Evolutionary conservation across 2,888 invertebrate species (phyloP).

Genomic region (Athripsodes cinereus): DNA sequence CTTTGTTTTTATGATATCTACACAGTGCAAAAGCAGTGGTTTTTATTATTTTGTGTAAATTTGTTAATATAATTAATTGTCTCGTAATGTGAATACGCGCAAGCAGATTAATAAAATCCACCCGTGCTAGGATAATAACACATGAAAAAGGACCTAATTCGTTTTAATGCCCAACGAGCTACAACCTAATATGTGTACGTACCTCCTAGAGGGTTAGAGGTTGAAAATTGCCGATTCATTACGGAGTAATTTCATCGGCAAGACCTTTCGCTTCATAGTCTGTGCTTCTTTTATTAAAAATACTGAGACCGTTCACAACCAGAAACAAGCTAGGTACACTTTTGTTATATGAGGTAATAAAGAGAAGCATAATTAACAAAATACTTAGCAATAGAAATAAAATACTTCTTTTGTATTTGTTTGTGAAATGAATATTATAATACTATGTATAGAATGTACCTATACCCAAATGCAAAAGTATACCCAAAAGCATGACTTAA

Average conservation of each 20-base stretch:
- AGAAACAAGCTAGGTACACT: no score
- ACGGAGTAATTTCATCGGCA: neutral
- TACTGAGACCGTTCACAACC: slow-evolving; percentile 23
- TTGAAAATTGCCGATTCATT: neutral
- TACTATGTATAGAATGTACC: no score
- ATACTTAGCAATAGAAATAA: no score
- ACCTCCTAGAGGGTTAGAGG: neutral
- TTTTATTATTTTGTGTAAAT: neutral
- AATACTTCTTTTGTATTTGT: no score
- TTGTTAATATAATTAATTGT: neutral
- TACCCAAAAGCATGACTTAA: no score
- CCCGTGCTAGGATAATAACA: neutral
- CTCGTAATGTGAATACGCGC: neutral
- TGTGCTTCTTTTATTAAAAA: slow-evolving; percentile 1
- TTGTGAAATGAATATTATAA: no score
- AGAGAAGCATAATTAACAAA: no score
- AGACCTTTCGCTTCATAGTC: neutral
- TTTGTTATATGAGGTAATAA: no score
- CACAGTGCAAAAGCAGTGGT: neutral
- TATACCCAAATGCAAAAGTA: no score
- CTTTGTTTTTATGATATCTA: no score
- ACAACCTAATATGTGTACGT: neutral
- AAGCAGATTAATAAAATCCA: neutral
- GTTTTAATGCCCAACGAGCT: no score
- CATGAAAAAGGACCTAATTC: no score